Percentiles rank a stretch among this genome's conserved stretches.
phyloP scores from a whole-genome alignment of 2,888 invertebrate genomes.

The Andricus curvator region DNA sequence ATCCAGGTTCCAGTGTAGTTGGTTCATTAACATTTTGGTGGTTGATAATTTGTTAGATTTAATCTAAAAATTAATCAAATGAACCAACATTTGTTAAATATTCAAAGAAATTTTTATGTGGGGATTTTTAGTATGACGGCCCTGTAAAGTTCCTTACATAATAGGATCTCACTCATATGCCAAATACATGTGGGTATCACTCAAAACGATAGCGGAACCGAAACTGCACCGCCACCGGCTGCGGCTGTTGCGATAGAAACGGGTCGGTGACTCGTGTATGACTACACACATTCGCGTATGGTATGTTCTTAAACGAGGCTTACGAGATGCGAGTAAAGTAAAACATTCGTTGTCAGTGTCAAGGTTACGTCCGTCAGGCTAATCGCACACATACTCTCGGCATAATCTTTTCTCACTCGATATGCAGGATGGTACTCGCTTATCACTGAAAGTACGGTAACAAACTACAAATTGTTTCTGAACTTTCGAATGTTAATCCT shows the following conservation, averaged over 20 bases:
- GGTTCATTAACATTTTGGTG: too few relatives aligned
- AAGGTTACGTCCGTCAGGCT: neutral
- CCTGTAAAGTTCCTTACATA: constrained; percentile 13
- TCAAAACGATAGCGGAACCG: constrained; percentile 28
- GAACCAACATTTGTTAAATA: neutral
- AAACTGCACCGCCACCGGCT: neutral
- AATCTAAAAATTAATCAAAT: neutral
- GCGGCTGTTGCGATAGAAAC: constrained; percentile 11
- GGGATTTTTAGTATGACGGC: constrained; percentile 14
- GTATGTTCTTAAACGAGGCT: neutral
- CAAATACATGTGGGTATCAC: neutral
- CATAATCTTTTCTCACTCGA: neutral
- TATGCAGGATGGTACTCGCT: neutral
- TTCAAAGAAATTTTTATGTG: too few relatives aligned
- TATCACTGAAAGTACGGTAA: neutral
- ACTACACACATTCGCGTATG: neutral
- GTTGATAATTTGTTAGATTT: neutral
- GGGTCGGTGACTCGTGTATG: constrained; percentile 33
- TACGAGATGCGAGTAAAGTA: neutral
- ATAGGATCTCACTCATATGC: neutral
- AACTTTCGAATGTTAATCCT: neutral
- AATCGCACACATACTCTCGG: neutral
- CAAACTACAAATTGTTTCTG: neutral
- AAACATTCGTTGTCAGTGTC: neutral
- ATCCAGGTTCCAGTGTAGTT: too few relatives aligned